A percentile compares a stretch with the other conserved stretches of the same genome.
phyloP scores from a whole-genome alignment of 2,888 invertebrate genomes.

The Lasioglossum calceatum region DNA sequence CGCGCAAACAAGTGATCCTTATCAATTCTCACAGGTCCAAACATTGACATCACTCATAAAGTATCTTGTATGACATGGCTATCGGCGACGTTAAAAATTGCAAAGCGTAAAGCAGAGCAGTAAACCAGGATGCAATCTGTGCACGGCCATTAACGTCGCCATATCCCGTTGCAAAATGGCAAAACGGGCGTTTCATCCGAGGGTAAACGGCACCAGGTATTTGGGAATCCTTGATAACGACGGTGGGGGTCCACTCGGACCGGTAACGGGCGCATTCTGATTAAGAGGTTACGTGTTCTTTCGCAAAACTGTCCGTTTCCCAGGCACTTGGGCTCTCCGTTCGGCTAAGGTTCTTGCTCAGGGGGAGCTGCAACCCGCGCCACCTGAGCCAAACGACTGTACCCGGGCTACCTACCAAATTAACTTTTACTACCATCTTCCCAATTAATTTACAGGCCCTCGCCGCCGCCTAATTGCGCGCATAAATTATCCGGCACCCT shows the following conservation, averaged over 20 bases:
- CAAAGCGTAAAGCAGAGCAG: background rate
- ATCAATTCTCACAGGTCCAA: background rate
- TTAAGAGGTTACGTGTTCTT: slow-evolving; percentile 42
- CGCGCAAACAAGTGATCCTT: background rate
- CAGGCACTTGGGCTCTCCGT: background rate
- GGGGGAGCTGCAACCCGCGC: slow-evolving; percentile 68
- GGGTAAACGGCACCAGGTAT: background rate
- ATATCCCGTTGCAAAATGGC: background rate
- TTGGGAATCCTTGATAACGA: background rate
- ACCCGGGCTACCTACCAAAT: slow-evolving; percentile 79
- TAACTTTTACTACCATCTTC: slow-evolving; percentile 83
- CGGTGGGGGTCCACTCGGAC: background rate
- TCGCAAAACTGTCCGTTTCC: slow-evolving; percentile 37
- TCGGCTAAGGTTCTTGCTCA: background rate
- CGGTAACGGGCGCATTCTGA: slow-evolving; percentile 35
- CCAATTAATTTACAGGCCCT: slow-evolving; percentile 82
- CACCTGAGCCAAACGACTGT: slow-evolving; percentile 81
- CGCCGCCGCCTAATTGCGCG: slow-evolving; percentile 79
- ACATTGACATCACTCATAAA: background rate
- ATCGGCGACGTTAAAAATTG: background rate
- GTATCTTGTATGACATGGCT: background rate
- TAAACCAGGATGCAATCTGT: background rate
- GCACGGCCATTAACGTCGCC: background rate
- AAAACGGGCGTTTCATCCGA: background rate
- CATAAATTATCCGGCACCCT: slow-evolving; percentile 79